These are phyloP conservation scores for Rousettus madagascariensis DNA, from an alignment of 2,797 vertebrate genomes.

Conservation along the genomic window DNA sequence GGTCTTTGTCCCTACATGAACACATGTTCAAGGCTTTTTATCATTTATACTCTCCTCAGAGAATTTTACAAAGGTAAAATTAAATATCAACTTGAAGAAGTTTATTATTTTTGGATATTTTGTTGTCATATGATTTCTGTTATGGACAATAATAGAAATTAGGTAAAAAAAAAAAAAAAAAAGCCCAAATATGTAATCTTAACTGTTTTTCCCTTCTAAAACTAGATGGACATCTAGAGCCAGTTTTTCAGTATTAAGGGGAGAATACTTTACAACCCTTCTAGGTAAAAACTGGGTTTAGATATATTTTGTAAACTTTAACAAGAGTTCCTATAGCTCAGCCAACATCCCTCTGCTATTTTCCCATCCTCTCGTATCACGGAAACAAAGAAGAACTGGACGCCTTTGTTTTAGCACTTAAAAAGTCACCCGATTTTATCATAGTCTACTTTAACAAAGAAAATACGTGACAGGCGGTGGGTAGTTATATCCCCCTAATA, in stretches of 20 bases:
- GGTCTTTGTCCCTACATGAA: neutral
- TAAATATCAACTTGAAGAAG: neutral
- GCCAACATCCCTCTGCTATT: neutral
- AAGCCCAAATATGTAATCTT: neutral
- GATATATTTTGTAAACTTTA: neutral
- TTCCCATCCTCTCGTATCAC: neutral
- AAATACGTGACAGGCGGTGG: neutral
- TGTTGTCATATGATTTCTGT: neutral
- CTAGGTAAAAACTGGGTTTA: neutral
- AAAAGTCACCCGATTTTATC: neutral
- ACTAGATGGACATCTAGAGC: neutral
- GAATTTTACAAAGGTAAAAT: neutral
- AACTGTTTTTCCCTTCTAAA: neutral
- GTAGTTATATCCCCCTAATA: neutral
- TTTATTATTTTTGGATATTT: neutral
- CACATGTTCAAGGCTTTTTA: neutral
- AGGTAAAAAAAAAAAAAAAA: no score
- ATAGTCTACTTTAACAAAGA: slow-evolving; percentile 9
- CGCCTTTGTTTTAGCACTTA: neutral
- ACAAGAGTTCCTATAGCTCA: neutral
- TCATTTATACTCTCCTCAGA: neutral
- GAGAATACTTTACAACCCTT: neutral
- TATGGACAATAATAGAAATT: neutral
- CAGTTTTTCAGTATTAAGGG: neutral
- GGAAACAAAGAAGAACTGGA: neutral